Base-by-base conservation (phyloP, 2,797 vertebrate species). In the Macropodus opercularis region DNA sequence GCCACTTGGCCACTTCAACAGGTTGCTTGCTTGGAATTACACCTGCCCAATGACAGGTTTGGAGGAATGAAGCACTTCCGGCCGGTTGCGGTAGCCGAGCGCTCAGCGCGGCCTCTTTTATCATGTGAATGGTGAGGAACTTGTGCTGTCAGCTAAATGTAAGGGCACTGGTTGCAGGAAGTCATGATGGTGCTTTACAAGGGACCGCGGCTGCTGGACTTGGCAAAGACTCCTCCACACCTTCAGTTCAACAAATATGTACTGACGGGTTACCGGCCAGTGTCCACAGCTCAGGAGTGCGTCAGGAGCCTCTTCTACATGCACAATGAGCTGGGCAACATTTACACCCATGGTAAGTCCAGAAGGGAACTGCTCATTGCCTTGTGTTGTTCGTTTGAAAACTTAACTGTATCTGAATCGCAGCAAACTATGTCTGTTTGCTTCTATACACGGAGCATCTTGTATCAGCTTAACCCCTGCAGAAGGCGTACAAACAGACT, bases 241-340 rank as follows among this genome's bases (percentile, higher is more conserved):
- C 93, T 97, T 77, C 96, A 95, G 81, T 97, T 97, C 85, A 97
- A 97, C 88, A 94, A 91, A 74, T 96, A 93, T 69, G 94, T 97
- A 46, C 88, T 96, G 83, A 96, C 93, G 0, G 95, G 96, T 34
- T 97, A 96, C 87, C 92, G 96, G 41, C 95, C 95, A 0, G 89
- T 92, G 71, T 93, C 93, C 70, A 92, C 92, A 2, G 92, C 89
- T 63, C 89, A 87, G 0, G 95, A 93, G 42, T 97, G 95, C 59
- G 53, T 96, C 62, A 81, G 87, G 69, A 97, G 96, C 83, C 92
- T 97, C 64, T 96, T 96, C 87, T 97, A 97, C 83, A 77, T 96
- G 77, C 96, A 97, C 92, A 97, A 97, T 76, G 96, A 97, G 84
- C 90, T 94, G 69, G 95, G 95, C 43, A 97, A 97, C 87, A 97